Evolutionary conservation across 2,888 invertebrate genomes (phyloP), one percentile per base, ranked within the genome.

Genomic region (Cataglyphis livida): DNA sequence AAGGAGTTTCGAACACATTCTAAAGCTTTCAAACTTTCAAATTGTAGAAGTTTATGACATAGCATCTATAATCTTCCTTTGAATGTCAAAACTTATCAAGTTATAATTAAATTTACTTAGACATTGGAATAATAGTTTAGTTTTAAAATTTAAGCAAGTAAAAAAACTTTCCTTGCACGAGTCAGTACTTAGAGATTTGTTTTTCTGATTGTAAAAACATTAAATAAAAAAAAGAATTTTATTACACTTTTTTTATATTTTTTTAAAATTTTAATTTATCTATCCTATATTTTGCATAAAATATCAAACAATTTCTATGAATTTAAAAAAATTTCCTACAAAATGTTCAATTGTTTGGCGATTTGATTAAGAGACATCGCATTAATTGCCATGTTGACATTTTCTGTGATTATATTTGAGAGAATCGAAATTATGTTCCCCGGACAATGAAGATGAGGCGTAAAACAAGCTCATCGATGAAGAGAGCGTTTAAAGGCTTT

Each of bases 401-500:
- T 28, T 57, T 48, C 10, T 54, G 10, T 12, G 48, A 32, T 57
- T 54, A 78, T 62, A 21, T 21, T 75, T 18, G 48, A 51, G 44
- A 64, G 66, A 68, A 38, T 81, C 62, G 41, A 73, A 81, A 84
- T 70, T 57, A 68, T 25, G 83, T 85, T 82, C 64, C 3, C 10
- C 79, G 82, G 66, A 81, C 82, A 82, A 86, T 74, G 79, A 89
- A 84, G 84, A 83, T 83, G 73, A 78, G 78, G 81, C 74, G 54
- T 70, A 81, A 84, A 84, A 83, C 73, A 82, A 78, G 83, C 15
- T 66, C 28, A 28, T 28, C 62, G 83, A 62, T 61, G 78, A 57
- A 76, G 84, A 82, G 86, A 87, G 82, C 85, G 76, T 85, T 90
- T 91, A 91, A 91, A 90, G 91, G 87, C 89, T 85, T 90, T 91